Base-by-base conservation (phyloP, 2,113 vertebrate species). In the Chascanopsetta lugubris region DNA sequence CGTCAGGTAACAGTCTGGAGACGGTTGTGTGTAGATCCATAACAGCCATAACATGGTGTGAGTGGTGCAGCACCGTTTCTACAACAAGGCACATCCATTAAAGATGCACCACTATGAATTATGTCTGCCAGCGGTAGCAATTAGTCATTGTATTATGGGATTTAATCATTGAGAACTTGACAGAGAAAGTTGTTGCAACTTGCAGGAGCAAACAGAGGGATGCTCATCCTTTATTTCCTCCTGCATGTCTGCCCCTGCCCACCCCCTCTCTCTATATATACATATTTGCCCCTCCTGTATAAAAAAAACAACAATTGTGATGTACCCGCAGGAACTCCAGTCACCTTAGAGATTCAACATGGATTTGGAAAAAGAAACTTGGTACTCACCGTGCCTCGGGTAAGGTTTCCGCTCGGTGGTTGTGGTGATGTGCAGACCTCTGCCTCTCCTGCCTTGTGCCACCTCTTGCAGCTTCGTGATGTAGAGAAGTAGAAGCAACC, bases 381-480 rank as follows among this genome's bases (percentile, higher is more conserved):
- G 15, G 20, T 64, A 87, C 90, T 90, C 51, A 90, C 90, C 49
- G 75, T 78, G 53, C 59, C 56, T 50, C 0, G 32, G 29, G 9
- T 40, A 40, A 82, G 36, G 49, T 65, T 78, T 71, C 26, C 18
- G 72, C 18, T 72, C 10, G n/a, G 38, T 61, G 43, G 17, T 36
- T 50, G 1, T 76, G 78, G n/a, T n/a, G n/a, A 76, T 74, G 74
- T 47, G 61, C 58, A 65, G 77, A 75, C 76, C 47, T 79, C 58
- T 56, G 65, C 51, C 58, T 80, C 48, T 76, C 34, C 66, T 69
- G 61, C 54, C 72, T 53, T 77, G 72, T 57, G 68, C 30, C 61
- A 76, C 46, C 72, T 82, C 64, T 62, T 76, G 67, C 69, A 73
- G 75, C 72, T 81, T 85, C 22, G 69, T 80, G 82, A 88, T 84